Evolutionary conservation across 2,797 vertebrate genomes (phyloP), one percentile per base, ranked within the genome.

Genomic region (Cyprinella venusta): DNA sequence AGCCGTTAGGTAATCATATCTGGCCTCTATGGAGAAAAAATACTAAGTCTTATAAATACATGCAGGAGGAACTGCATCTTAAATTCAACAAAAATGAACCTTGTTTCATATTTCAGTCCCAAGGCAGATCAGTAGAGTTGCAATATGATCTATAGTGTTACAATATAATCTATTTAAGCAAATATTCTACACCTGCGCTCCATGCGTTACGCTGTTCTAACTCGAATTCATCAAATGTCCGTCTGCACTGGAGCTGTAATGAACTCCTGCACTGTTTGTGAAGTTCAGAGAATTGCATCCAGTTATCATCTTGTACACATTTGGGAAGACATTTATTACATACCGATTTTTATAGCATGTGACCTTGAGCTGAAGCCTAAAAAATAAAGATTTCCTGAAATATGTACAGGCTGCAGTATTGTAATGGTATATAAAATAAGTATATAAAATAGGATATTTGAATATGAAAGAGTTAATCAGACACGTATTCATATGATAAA

Each of bases 1-100:
- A 13, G 13, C 63, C 30, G 76, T 79, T 52, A 67, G 63, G 12
- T 79, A 79, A 79, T 79, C 76, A 67, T 64, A 77, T 48, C 61
- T 79, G 63, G 26, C 45, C 45, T 65, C 63, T 36, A 67, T 38
- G 30, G 42, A 10, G 2, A 15, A 52, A 79, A 52, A 67, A 52
- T 9, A 36, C 30, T 78, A 76, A 74, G n/a, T 30, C 26, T 67
- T 79, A 36, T 67, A 52, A 67, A 79, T 24, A 52, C 61, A 65
- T 78, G 63, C 63, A 67, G 26, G 6, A 33, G 42, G 45, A 79
- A 52, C 63, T 52, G 19, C 3, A 36, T 50, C 61, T 52, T 52
- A 52, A 61, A 50, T 79, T 15, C 6, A 24, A 67, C 19, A 8
- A 19, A 76, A 48, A 65, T 78, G 4, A 65, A 65, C 19, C 61